phyloP scores from a whole-genome alignment of 2,888 invertebrate species.

The Halictus quadricinctus region DNA sequence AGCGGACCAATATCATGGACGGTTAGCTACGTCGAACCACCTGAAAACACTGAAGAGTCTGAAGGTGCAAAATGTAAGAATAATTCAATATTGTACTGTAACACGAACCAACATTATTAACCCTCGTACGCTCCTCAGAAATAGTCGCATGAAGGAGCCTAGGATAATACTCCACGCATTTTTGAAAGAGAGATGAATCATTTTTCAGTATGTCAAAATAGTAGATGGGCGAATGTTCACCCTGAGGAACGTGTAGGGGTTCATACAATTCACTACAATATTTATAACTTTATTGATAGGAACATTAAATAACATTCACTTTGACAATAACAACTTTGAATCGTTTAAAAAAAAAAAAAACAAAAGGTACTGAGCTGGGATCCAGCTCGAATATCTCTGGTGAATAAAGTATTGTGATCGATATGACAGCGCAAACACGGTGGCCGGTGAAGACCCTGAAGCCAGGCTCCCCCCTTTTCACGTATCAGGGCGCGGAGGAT shows the following conservation, averaged over 20 bases:
- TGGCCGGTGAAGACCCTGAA: conserved; percentile 80
- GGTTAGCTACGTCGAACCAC: conserved; percentile 80
- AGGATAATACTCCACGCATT: no score
- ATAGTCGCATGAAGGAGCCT: no score
- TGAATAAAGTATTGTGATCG: conserved; percentile 27
- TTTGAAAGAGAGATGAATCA: neutral
- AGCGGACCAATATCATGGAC: conserved; percentile 80
- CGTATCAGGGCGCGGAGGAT: conserved; percentile 79
- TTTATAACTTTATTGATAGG: neutral
- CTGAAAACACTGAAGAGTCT: conserved; percentile 76
- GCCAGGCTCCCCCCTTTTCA: conserved; percentile 79
- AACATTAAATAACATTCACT: no score
- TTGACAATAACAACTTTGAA: no score
- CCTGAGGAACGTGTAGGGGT: neutral
- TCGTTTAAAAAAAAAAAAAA: neutral
- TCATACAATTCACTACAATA: neutral
- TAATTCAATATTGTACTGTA: neutral
- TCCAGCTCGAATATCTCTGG: neutral
- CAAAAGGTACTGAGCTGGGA: neutral
- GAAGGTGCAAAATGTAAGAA: conserved; percentile 75
- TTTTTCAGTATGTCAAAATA: neutral
- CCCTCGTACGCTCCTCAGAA: no score
- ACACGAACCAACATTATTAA: neutral
- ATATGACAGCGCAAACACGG: conserved; percentile 59
- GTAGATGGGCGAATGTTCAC: neutral